A percentile compares a stretch with the other conserved stretches of the same genome.
phyloP scores from a whole-genome alignment of 2,797 vertebrate species.

The Protonibea diacanthus region DNA sequence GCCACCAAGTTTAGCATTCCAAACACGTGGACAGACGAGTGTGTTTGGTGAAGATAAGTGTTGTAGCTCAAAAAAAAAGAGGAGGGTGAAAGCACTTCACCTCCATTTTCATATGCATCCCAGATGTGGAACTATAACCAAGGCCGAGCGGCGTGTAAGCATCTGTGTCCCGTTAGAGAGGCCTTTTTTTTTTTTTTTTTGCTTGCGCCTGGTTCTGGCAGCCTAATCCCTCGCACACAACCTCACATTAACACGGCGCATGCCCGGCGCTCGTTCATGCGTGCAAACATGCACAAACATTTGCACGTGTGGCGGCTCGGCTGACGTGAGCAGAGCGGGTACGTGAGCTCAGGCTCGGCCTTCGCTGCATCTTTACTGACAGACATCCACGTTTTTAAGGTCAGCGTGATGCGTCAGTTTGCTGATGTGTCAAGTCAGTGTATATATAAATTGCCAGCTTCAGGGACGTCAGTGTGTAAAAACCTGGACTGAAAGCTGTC shows the following conservation, averaged over 20 bases:
- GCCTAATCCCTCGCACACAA: constrained; percentile 49
- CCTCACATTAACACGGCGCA: constrained; percentile 21
- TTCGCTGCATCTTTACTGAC: constrained; percentile 1
- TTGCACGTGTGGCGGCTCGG: not conserved
- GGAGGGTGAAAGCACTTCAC: constrained; percentile 38
- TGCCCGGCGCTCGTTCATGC: constrained; percentile 27
- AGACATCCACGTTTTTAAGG: constrained; percentile 38
- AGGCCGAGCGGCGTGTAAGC: constrained; percentile 27
- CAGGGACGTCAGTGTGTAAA: constrained; percentile 30
- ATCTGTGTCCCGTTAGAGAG: constrained; percentile 49
- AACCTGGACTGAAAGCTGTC: constrained; percentile 27
- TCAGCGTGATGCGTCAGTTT: constrained; percentile 37
- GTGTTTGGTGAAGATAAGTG: constrained; percentile 63
- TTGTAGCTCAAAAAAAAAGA: constrained; percentile 19
- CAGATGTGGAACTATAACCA: constrained; percentile 60
- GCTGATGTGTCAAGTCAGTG: constrained; percentile 32
- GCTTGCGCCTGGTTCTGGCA: constrained; percentile 13
- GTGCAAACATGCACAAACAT: constrained; percentile 17
- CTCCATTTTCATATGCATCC: constrained; percentile 38
- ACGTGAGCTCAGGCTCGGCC: no score
- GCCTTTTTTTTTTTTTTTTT: constrained; percentile 20
- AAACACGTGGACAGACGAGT: constrained; percentile 12
- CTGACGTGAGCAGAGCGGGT: not conserved
- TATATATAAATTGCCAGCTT: constrained; percentile 19
- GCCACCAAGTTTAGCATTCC: constrained; percentile 36